A percentile compares a stretch with the other conserved stretches of the same genome.
These are phyloP conservation scores for Brenthis ino DNA, from an alignment of 2,888 invertebrate species.

Conservation along the genomic window DNA sequence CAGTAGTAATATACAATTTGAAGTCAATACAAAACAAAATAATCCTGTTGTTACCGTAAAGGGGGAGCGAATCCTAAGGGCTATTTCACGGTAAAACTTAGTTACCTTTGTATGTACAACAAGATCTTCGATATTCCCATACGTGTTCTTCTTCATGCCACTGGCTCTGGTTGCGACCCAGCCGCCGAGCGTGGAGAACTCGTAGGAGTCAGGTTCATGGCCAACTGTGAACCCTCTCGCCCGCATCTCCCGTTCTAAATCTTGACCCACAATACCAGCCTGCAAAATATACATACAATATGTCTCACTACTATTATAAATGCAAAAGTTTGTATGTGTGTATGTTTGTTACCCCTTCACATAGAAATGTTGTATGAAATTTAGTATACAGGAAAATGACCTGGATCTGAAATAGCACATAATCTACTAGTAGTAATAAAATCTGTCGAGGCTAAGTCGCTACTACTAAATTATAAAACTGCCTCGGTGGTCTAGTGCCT, in stretches of 20 bases:
- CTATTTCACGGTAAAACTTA: too few species aligned
- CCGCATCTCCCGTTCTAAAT: conserved; percentile 92
- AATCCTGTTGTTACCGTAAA: too few species aligned
- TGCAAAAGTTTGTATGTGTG: background rate
- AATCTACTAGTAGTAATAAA: too few species aligned
- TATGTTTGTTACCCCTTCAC: background rate
- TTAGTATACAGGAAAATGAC: too few species aligned
- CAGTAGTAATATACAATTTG: too few species aligned
- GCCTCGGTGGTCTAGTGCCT: too few species aligned
- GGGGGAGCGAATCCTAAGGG: too few species aligned
- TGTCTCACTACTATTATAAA: background rate
- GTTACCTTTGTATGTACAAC: conserved; percentile 93
- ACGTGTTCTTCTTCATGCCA: conserved; percentile 99
- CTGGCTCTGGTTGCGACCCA: conserved; percentile 98
- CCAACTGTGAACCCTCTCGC: conserved; percentile 93
- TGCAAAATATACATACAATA: conserved; percentile 84
- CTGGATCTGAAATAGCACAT: too few species aligned
- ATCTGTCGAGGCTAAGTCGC: too few species aligned
- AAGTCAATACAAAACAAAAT: too few species aligned
- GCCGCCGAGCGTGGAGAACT: conserved; percentile 97
- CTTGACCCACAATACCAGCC: conserved; percentile 96
- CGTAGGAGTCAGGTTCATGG: conserved; percentile 99
- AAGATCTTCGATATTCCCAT: conserved; percentile 98
- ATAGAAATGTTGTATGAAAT: too few species aligned
- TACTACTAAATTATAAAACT: too few species aligned